Percentiles rank a stretch among this genome's conserved stretches.
These are phyloP conservation scores for Agonum fuliginosum DNA, from an alignment of 2,888 invertebrate species.

Conservation along the genomic window DNA sequence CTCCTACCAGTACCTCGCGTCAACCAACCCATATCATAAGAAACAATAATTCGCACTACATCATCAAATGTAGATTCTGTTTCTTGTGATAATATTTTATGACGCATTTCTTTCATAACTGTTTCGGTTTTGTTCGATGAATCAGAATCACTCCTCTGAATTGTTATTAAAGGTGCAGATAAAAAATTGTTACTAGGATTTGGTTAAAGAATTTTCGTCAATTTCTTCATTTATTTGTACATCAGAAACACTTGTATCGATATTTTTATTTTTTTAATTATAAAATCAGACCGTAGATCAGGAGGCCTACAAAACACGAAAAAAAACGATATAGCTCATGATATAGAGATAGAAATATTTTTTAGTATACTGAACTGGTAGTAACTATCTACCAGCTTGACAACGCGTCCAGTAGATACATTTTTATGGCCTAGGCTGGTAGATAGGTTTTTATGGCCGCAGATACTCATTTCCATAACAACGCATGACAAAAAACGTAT, in stretches of 20 bases:
- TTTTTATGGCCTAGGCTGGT: too few relatives aligned
- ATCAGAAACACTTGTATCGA: not conserved
- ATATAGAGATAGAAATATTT: not conserved
- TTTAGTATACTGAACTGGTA: too few relatives aligned
- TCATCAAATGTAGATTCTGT: constrained; percentile 14
- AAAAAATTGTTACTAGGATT: not conserved
- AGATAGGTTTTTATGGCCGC: too few relatives aligned
- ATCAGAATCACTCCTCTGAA: not conserved
- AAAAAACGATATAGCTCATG: not conserved
- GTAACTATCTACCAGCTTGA: too few relatives aligned
- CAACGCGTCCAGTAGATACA: too few relatives aligned
- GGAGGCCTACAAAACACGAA: not conserved
- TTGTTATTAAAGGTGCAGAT: constrained; percentile 15
- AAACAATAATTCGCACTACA: constrained; percentile 20
- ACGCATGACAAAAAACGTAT: too few relatives aligned
- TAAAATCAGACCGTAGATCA: not conserved
- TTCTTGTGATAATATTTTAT: not conserved
- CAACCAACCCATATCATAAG: constrained; percentile 16
- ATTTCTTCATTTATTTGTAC: not conserved
- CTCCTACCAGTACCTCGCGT: constrained; percentile 7
- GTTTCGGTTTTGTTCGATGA: not conserved
- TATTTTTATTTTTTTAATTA: not conserved
- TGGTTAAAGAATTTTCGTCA: not conserved
- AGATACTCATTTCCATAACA: too few relatives aligned
- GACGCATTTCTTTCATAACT: constrained; percentile 13